Base-by-base conservation (phyloP, 2,113 vertebrate genomes). In the Sinocyclocheilus anshuiensis region DNA sequence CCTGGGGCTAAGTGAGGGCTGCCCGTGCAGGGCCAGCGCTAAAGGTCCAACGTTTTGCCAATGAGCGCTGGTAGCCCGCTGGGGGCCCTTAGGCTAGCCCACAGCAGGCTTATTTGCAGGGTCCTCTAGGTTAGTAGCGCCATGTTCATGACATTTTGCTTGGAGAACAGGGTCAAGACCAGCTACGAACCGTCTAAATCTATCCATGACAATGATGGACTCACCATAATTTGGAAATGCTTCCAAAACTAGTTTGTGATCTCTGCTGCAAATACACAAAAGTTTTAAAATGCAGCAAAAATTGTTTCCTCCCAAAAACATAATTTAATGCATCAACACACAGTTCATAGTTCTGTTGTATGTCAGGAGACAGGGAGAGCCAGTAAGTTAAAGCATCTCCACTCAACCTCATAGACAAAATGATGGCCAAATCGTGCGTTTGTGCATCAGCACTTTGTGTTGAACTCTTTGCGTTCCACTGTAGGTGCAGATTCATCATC, bases 221-320 rank as follows among this genome's bases (percentile, higher is more conserved):
- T 84, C 16, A 22, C 48, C 71, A 67, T 86, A 84, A 59, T 81
- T 81, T 13, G 77, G 87, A 42, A 42, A 42, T 42, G 39, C 39
- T 42, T 42, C 39, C 39, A 42, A 42, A 42, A 42, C 39, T 1
- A 42, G 39, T 42, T 50, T 59, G 89, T 85, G 18, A 88, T 84
- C 53, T 85, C 72, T 22, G 87, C 82, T 26, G 29, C 85, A 77
- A 84, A 69, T 18, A 85, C 82, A 85, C 61, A 69, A 85, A 90
- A 2, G 78, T 88, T 39, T 87, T 75, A 45, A 45, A 45, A 79
- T 84, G 84, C 5, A 72, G n/a, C 50, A 86, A 83, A 86, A 61
- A 88, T 33, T 72, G 15, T 20, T 86, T 87, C 22, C 48, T 50
- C 76, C 86, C 65, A 76, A 86, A 86, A 81, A 86, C 53, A 12